Conservation (phyloP, 2,113 vertebrate genomes). For the Halichoerus grypus region DNA sequence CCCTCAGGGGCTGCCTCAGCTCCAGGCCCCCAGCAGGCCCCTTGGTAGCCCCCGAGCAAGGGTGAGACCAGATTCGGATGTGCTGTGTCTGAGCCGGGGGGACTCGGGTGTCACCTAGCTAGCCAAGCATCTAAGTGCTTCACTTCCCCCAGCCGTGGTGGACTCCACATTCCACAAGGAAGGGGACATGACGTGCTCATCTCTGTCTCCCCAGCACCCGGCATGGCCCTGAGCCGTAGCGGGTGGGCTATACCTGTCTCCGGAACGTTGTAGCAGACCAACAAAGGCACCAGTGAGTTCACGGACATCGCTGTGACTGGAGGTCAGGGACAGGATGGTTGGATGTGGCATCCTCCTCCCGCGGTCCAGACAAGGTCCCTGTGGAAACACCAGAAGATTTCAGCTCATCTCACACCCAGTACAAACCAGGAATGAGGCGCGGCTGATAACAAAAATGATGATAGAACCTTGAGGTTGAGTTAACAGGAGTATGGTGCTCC, state of each 20-base stretch:
- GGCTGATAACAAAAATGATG: background rate
- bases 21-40: background rate
- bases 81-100: rapidly evolving
- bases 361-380: background rate
- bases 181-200: background rate
- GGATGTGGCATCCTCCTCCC: background rate
- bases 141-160: background rate
- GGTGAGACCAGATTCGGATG: background rate
- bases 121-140: background rate
- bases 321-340: background rate
- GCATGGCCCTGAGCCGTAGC: too few species aligned
- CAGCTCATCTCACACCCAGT: background rate
- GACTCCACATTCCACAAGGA: background rate
- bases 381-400: background rate
- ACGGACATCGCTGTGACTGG: background rate
- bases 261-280: background rate
- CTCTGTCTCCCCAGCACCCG: background rate
- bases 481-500: background rate
- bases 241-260: background rate
- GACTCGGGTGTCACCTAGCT: background rate
- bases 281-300: background rate
- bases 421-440: background rate
- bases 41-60: background rate
- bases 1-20: too few species aligned
- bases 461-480: background rate